Percentiles rank a stretch among this genome's conserved stretches.
Conservation (phyloP, 2,888 invertebrate genomes). For the Pseudeuparius sepicola region DNA sequence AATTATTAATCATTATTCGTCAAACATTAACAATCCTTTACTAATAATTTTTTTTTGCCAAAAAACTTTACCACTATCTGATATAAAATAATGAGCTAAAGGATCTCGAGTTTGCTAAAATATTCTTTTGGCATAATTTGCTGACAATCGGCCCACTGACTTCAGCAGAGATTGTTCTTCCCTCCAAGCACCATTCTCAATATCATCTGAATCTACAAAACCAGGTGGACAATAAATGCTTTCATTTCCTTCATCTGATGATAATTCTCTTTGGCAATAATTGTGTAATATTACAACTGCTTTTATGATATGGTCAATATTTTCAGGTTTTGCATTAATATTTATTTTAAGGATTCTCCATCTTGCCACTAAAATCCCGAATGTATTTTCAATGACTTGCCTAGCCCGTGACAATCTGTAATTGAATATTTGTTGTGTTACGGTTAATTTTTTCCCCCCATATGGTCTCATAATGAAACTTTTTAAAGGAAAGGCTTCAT, state of each 20-base stretch:
- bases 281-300: conserved; percentile 21
- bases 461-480: background rate
- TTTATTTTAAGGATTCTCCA: conserved; percentile 23
- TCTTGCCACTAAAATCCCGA: conserved; percentile 24
- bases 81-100: conserved; percentile 16
- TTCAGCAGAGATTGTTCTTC: conserved; percentile 13
- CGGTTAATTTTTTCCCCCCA: conserved; percentile 14
- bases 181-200: conserved; percentile 17
- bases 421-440: conserved; percentile 16
- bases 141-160: conserved; percentile 17
- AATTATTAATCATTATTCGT: too few species aligned
- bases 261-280: conserved; percentile 16
- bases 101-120: conserved; percentile 15
- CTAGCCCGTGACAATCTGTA: conserved; percentile 22
- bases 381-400: conserved; percentile 24
- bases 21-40: conserved; percentile 3
- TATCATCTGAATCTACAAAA: conserved; percentile 16
- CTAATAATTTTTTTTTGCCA: conserved; percentile 1
- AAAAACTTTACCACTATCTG: background rate
- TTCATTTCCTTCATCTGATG: conserved; percentile 4
- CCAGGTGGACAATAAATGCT: conserved; percentile 21
- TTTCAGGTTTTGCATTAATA: conserved; percentile 23
- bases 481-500: conserved; percentile 15
- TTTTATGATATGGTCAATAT: conserved; percentile 24
- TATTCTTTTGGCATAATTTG: conserved; percentile 13